These are phyloP conservation scores for Drosophila elegans DNA, from an alignment of 1,140 invertebrate genomes.

Conservation along the genomic window DNA sequence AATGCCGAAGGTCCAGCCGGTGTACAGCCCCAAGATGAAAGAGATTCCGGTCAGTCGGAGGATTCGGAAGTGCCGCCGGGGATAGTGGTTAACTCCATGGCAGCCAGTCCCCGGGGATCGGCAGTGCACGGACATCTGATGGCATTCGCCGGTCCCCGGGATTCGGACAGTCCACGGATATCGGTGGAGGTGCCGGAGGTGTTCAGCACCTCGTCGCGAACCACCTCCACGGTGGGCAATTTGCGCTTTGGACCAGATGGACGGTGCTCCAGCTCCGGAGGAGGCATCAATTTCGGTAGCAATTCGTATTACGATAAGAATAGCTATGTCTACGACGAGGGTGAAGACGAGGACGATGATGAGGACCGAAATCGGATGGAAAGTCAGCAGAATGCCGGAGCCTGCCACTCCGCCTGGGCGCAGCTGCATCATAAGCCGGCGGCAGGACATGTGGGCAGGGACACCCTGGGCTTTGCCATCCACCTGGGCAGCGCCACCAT, in stretches of 20 bases:
- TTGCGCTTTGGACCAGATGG: not conserved
- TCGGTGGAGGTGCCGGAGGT: not conserved
- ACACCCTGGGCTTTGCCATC: conserved; percentile 7
- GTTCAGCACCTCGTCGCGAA: not conserved
- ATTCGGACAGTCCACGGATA: not conserved
- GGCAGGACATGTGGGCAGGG: not conserved
- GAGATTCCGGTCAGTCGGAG: not conserved
- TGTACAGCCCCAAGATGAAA: too few species aligned
- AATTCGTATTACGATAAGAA: not conserved
- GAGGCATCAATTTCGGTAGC: not conserved
- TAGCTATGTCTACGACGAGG: not conserved
- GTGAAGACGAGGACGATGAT: not conserved
- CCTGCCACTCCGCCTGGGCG: not conserved
- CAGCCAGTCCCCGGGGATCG: conserved; percentile 4
- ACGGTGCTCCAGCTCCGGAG: not conserved
- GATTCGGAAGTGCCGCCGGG: not conserved
- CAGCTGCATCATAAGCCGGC: not conserved
- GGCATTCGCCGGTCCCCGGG: not conserved
- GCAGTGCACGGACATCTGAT: not conserved
- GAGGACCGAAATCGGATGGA: too few species aligned
- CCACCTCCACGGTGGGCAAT: not conserved
- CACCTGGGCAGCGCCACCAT: not conserved
- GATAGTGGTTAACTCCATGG: not conserved
- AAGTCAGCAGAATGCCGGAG: not conserved
- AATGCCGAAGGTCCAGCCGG: not conserved